Base-by-base conservation (phyloP, 2,888 invertebrate genomes). In the Pantelozetes paolii region DNA sequence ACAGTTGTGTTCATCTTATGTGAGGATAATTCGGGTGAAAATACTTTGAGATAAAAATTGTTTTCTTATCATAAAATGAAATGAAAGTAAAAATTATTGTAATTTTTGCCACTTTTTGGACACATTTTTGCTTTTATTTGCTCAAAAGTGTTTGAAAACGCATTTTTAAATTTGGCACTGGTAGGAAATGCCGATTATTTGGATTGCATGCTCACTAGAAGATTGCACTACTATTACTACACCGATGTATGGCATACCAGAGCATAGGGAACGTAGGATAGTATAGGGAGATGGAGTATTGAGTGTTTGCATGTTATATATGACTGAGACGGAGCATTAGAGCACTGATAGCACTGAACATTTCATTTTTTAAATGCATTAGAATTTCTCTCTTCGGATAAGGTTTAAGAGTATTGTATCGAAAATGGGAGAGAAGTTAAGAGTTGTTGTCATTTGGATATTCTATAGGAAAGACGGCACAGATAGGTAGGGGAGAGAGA, bases 281-380 rank as follows among this genome's bases (percentile, higher is more conserved):
- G 36, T 18, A 18, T 20, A n/a, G 36, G 62, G 36, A 30, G 5
- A 30, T 32, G 23, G 62, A 64, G 62, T 30, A 28, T 36, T 6
- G 30, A 23, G 18, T 36, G 62, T 64, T 64, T 64, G 36, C 36
- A 64, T 64, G n/a, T 59, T 32, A 26, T 28, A 15, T 57, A 28
- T 20, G 23, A 42, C 69, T 45, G 69, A 69, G 69, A 69, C 69
- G 42, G 36, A 67, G 69, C 69, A 69, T 3, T 59, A 26, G 30
- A 59, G 54, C 26, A 54, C n/a, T 20, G 20, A 23, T 42, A 69
- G 69, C 69, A 69, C 69, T 69, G 28, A 45, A 69, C 69, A 69
- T 69, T 69, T 69, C 69, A 69, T 69, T 69, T n/a, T n/a, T 69
- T 40, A 69, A 69, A 69, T 69, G 69, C 69, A 69, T 69, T 69